These are phyloP conservation scores for Typhlichthys subterraneus DNA, from an alignment of 2,797 vertebrate genomes.

Conservation along the genomic window DNA sequence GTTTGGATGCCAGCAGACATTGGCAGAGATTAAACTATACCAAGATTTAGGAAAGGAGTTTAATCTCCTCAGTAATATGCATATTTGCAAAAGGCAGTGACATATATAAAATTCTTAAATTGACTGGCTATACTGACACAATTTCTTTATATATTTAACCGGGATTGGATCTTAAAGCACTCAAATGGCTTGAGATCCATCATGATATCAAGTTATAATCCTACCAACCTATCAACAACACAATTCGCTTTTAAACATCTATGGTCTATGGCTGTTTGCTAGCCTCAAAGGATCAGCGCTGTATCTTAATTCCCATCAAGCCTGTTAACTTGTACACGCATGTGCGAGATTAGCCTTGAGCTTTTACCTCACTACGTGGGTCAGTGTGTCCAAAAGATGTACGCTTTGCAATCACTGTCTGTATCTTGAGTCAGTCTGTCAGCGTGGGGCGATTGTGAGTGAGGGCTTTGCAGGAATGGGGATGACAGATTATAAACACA, in stretches of 20 bases:
- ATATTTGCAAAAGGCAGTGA: no score
- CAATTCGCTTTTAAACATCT: constrained; percentile 24
- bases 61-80: no score
- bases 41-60: no score
- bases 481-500: constrained; percentile 49
- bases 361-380: constrained; percentile 12
- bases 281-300: constrained; percentile 25
- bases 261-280: constrained; percentile 6
- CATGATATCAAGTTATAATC: constrained; percentile 6
- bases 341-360: constrained; percentile 37
- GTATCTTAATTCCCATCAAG: constrained; percentile 60
- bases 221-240: neutral
- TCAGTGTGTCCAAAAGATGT: constrained; percentile 8
- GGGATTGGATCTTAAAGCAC: neutral
- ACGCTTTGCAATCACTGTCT: constrained; percentile 28
- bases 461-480: constrained; percentile 36
- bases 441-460: constrained; percentile 19
- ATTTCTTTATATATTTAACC: no score
- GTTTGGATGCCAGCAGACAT: no score
- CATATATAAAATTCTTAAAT: no score
- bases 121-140: no score
- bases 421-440: constrained; percentile 19
- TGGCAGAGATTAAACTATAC: no score
- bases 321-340: constrained; percentile 33
- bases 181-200: neutral